Evolutionary conservation across 2,888 invertebrate species (phyloP).

Genomic region (Catocala sponsa): DNA sequence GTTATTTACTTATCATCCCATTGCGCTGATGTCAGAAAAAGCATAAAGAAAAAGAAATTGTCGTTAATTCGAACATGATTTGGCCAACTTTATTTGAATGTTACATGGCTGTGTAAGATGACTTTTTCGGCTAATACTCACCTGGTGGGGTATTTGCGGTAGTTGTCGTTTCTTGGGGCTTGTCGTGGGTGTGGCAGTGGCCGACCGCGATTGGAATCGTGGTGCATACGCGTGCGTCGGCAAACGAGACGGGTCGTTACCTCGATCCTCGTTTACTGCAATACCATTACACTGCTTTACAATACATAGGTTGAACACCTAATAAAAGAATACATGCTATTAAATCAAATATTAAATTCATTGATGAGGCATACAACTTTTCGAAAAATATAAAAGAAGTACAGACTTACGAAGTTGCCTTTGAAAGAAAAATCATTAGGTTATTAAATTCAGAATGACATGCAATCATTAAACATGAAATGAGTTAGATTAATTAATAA

Average conservation of each 20-base stretch:
- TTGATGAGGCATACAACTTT: conserved; percentile 25
- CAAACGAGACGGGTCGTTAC: conserved; percentile 71
- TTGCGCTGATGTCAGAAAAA: no score
- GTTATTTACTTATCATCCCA: background rate
- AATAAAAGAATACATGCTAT: conserved; percentile 31
- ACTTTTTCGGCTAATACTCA: conserved; percentile 33
- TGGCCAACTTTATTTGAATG: no score
- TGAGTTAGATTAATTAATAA: conserved; percentile 30
- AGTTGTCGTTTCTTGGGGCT: conserved; percentile 98
- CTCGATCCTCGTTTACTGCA: conserved; percentile 74
- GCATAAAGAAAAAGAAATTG: no score
- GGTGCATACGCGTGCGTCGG: conserved; percentile 89
- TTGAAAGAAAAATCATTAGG: conserved; percentile 54
- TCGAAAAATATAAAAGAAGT: conserved; percentile 26
- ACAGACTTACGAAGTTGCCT: conserved; percentile 55
- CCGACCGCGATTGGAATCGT: conserved; percentile 94
- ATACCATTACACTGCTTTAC: conserved; percentile 57
- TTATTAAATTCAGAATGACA: conserved; percentile 51
- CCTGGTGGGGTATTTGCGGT: conserved; percentile 95
- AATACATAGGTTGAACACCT: conserved; percentile 16
- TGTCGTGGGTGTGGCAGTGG: conserved; percentile 97
- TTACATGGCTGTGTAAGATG: background rate
- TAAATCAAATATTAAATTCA: conserved; percentile 41
- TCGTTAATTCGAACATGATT: no score
- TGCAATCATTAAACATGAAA: conserved; percentile 52